Evolutionary conservation across 1,140 invertebrate species (phyloP), one percentile per base, ranked within the genome.

Genomic region (Heliconius hermathena): DNA sequence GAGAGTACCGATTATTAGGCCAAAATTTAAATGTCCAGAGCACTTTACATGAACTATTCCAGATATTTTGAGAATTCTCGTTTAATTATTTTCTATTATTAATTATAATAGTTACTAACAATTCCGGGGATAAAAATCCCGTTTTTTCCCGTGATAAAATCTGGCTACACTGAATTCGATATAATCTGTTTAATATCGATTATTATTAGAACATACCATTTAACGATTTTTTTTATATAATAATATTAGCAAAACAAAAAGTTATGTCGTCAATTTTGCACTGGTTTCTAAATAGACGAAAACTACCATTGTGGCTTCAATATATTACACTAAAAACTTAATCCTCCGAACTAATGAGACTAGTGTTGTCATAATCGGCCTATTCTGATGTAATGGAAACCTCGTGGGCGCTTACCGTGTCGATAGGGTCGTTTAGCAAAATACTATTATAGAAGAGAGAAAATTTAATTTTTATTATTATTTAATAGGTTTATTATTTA

Each of bases 321-420:
- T 74, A 79, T 22, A 81, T 74, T 46, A 46, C 41, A 80, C 78
- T 71, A 73, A 80, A 76, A 80, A 74, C 52, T 71, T 81, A 81
- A 80, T 76, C 79, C 79, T 77, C 13, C 22, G 75, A 73, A 70
- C 74, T 79, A 82, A 82, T 82, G 74, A 82, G 81, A 82, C 81
- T 79, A 78, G 72, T 70, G 73, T 22, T 78, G 73, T 60, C 54
- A 82, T 82, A 82, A 76, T 79, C 77, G 74, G 81, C 81, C 80
- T 82, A 79, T 79, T 79, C 52, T 78, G 70, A 73, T 26, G 74
- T 79, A 79, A 82, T 72, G 20, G 38, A 77, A 82, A 82, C 76
- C 77, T 71, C 36, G 41, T 41, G 71, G 70, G 70, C 76, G 76
- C 78, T 36, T 57, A 75, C 73, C 73, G 73, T 75, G 22, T 20